A percentile compares a stretch with the other conserved stretches of the same genome.
These are phyloP conservation scores for Strigamia transsilvanica DNA, from an alignment of 2,888 invertebrate genomes.

Conservation along the genomic window DNA sequence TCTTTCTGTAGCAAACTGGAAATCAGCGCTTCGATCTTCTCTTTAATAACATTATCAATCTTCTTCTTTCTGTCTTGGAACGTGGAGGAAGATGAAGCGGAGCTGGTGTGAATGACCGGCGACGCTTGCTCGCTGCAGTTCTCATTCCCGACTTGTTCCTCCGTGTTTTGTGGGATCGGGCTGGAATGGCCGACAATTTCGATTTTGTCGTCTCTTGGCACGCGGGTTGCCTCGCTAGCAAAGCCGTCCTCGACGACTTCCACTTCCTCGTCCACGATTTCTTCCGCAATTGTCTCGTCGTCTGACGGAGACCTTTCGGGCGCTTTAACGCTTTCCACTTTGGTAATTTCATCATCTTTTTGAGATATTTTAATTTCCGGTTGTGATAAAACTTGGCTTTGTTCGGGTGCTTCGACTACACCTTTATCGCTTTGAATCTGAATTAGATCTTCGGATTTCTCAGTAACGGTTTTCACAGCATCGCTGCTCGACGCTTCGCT, in stretches of 20 bases:
- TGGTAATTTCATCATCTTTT: neutral
- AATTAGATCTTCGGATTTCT: neutral
- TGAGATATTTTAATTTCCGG: neutral
- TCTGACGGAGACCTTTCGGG: neutral
- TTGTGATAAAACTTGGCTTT: neutral
- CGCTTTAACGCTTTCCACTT: neutral
- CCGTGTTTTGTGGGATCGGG: neutral
- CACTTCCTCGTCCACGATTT: constrained; percentile 6
- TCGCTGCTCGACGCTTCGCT: constrained; percentile 46
- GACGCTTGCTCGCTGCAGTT: neutral
- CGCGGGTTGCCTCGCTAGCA: neutral
- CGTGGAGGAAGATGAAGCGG: neutral
- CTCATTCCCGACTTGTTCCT: neutral
- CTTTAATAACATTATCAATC: neutral
- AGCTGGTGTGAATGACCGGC: neutral
- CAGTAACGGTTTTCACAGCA: constrained; percentile 40
- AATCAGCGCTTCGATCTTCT: neutral
- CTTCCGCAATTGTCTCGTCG: constrained; percentile 15
- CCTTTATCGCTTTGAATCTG: neutral
- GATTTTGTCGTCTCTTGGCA: neutral
- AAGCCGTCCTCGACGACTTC: neutral
- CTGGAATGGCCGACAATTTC: neutral
- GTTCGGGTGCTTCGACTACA: neutral
- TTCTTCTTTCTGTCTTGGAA: neutral
- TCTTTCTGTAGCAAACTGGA: neutral